These are phyloP conservation scores for Cryptus armator DNA, from an alignment of 2,888 invertebrate genomes.

Conservation along the genomic window DNA sequence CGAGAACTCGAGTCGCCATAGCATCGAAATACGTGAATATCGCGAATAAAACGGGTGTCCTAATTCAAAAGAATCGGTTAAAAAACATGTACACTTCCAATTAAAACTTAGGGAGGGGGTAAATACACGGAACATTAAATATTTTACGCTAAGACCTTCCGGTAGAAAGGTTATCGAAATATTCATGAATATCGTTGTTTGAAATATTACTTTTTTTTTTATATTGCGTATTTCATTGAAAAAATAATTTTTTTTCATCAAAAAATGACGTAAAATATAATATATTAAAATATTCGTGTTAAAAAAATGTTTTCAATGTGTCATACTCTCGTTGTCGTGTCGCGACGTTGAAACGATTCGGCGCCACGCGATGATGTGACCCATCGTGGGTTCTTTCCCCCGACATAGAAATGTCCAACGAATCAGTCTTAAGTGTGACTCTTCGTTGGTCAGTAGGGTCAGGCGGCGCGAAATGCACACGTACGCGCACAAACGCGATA, in stretches of 20 bases:
- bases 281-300: constrained; percentile 36
- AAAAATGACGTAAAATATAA: too few relatives aligned
- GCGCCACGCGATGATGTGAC: constrained; percentile 62
- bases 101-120: too few relatives aligned
- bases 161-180: too few relatives aligned
- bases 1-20: neutral
- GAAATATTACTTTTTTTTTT: too few relatives aligned
- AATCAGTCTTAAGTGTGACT: constrained; percentile 71
- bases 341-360: constrained; percentile 64
- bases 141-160: neutral
- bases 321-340: constrained; percentile 43
- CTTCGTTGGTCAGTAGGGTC: constrained; percentile 53
- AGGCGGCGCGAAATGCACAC: constrained; percentile 23
- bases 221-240: too few relatives aligned
- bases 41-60: neutral
- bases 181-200: too few relatives aligned
- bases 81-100: neutral
- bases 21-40: constrained; percentile 4
- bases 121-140: neutral
- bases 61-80: constrained; percentile 16
- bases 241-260: too few relatives aligned
- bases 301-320: constrained; percentile 14
- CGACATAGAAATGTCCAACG: constrained; percentile 59
- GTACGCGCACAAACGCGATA: constrained; percentile 20
- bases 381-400: constrained; percentile 25